A percentile compares a stretch with the other conserved stretches of the same genome.
These are phyloP conservation scores for Esox masquinongy DNA, from an alignment of 2,797 vertebrate genomes.

Conservation along the genomic window DNA sequence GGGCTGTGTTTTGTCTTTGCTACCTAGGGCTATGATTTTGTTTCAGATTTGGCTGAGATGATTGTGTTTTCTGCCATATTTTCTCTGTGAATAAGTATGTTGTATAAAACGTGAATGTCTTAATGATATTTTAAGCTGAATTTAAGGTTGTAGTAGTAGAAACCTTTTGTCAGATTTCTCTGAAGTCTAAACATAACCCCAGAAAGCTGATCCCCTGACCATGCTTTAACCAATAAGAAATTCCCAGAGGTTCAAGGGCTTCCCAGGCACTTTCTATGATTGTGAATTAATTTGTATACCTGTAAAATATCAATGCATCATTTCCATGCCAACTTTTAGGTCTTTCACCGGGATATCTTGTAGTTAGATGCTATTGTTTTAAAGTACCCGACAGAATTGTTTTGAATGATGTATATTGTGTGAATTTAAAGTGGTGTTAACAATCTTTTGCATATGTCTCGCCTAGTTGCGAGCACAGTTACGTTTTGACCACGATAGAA, in stretches of 20 bases:
- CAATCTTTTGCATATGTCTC: too few species aligned
- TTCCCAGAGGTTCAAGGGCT: constrained; percentile 9
- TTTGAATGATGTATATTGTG: too few species aligned
- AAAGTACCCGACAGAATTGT: too few species aligned
- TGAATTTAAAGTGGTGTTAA: too few species aligned
- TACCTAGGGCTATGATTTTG: not conserved
- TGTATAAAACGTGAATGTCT: not conserved
- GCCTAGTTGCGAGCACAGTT: too few species aligned
- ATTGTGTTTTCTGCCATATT: not conserved
- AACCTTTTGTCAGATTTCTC: constrained; percentile 13
- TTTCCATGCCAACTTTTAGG: too few species aligned
- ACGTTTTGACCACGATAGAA: too few species aligned
- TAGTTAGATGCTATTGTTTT: too few species aligned
- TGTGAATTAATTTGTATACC: too few species aligned
- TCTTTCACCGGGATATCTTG: not conserved
- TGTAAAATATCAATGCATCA: too few species aligned
- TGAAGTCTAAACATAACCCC: not conserved
- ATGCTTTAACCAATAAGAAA: constrained; percentile 20
- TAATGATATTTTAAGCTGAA: not conserved
- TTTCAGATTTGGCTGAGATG: not conserved
- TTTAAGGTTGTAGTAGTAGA: not conserved
- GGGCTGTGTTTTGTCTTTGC: not conserved
- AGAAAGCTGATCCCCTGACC: constrained; percentile 4
- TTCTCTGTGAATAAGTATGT: not conserved
- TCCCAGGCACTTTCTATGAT: too few species aligned